phyloP scores from a whole-genome alignment of 1,140 invertebrate species.

The Aphelenchoides fujianensis region DNA sequence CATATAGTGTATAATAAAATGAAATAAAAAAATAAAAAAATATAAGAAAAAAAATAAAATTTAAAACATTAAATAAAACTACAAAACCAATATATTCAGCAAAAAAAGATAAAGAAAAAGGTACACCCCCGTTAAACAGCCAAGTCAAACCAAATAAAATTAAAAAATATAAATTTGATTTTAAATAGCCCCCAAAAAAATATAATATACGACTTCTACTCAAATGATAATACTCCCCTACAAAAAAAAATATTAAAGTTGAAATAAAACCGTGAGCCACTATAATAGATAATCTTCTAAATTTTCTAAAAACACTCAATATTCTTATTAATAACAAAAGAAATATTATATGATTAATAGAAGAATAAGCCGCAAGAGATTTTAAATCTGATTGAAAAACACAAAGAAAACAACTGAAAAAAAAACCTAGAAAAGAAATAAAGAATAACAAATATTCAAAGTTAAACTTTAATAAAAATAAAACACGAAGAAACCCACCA shows the following conservation, averaged over 20 bases:
- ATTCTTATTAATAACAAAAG: conserved; percentile 25
- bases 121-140: conserved; percentile 38
- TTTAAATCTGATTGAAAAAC: conserved; percentile 69
- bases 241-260: conserved; percentile 35
- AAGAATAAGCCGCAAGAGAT: conserved; percentile 69
- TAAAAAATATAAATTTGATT: conserved; percentile 20
- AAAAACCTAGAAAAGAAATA: conserved; percentile 67
- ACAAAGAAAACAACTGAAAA: conserved; percentile 68
- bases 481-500: conserved; percentile 68
- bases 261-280: conserved; percentile 39
- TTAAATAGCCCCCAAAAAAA: conserved; percentile 28
- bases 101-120: conserved; percentile 35
- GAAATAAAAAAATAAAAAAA: conserved; percentile 39
- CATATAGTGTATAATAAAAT: conserved; percentile 32
- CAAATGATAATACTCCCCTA: conserved; percentile 35
- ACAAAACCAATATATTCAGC: conserved; percentile 31
- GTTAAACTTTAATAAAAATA: conserved; percentile 64
- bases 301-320: conserved; percentile 15
- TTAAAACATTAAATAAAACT: too few species aligned
- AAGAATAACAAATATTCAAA: conserved; percentile 55
- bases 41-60: conserved; percentile 32
- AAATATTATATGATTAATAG: conserved; percentile 45
- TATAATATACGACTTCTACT: conserved; percentile 24
- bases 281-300: conserved; percentile 25
- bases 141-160: conserved; percentile 37